A percentile compares a stretch with the other conserved stretches of the same genome.
Conservation (phyloP, 1,140 invertebrate genomes). For the Drosophila sp. region DNA sequence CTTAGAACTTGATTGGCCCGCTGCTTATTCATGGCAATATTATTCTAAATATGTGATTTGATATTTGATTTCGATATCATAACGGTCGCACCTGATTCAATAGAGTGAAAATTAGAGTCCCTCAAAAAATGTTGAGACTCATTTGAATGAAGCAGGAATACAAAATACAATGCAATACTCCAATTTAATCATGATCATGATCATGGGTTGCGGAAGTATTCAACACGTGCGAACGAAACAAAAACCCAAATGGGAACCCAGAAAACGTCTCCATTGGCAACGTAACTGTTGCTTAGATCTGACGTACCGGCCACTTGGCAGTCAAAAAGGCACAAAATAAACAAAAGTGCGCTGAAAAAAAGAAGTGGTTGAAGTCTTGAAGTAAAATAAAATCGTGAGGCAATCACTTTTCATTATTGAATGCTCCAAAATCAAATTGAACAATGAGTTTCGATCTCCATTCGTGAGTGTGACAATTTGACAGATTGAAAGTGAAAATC, state of each 20-base stretch:
- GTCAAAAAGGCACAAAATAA: slow-evolving; percentile 6
- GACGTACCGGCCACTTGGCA: slow-evolving; percentile 40
- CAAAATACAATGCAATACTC: slow-evolving; percentile 26
- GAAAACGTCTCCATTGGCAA: slow-evolving; percentile 26
- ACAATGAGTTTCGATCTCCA: slow-evolving; percentile 43
- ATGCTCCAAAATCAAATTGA: slow-evolving; percentile 40
- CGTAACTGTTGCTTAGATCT: slow-evolving; percentile 46
- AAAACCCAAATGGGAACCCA: slow-evolving; percentile 19
- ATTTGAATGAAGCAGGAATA: slow-evolving; percentile 21
- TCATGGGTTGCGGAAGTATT: slow-evolving; percentile 42
- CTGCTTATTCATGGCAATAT: slow-evolving; percentile 46
- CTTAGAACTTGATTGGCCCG: slow-evolving; percentile 35
- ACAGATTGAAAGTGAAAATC: slow-evolving; percentile 80
- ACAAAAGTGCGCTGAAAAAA: slow-evolving; percentile 4
- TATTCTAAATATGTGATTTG: slow-evolving; percentile 76
- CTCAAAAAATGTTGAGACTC: slow-evolving; percentile 21
- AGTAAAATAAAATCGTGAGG: slow-evolving; percentile 64
- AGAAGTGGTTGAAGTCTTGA: slow-evolving; percentile 18
- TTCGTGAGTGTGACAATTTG: slow-evolving; percentile 73
- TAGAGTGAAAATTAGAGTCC: slow-evolving; percentile 43
- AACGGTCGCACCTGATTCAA: slow-evolving; percentile 61
- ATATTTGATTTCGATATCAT: slow-evolving; percentile 77
- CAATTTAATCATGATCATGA: slow-evolving; percentile 42
- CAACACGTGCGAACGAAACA: slow-evolving; percentile 46
- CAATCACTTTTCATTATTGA: slow-evolving; percentile 75